A percentile compares a stretch with the other conserved stretches of the same genome.
phyloP scores from a whole-genome alignment of 2,888 invertebrate species.

The Onchidella celtica region DNA sequence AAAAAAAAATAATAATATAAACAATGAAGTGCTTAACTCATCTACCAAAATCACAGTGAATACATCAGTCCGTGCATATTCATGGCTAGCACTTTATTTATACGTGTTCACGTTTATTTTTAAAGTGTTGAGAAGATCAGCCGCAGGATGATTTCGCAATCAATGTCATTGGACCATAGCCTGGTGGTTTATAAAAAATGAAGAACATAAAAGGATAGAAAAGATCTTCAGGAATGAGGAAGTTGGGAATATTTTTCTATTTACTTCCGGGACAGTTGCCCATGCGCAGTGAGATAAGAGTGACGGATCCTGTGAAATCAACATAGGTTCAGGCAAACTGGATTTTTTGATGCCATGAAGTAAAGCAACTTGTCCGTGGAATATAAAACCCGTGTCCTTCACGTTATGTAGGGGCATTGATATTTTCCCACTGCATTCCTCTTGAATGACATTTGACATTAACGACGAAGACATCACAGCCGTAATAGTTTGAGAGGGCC shows the following conservation, averaged over 20 bases:
- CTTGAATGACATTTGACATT: background rate
- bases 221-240: constrained; percentile 36
- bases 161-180: too few species aligned
- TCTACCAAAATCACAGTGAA: too few species aligned
- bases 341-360: background rate
- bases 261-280: constrained; percentile 34
- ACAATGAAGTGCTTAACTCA: too few species aligned
- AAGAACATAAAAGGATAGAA: background rate
- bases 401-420: constrained; percentile 4
- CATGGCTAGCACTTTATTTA: too few species aligned
- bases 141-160: too few species aligned
- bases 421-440: background rate
- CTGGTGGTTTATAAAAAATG: background rate
- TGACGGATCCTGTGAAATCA: background rate
- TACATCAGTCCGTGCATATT: too few species aligned
- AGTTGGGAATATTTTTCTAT: background rate
- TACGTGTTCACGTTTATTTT: too few species aligned
- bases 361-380: background rate
- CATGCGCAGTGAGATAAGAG: constrained; percentile 41
- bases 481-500: background rate
- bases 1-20: too few species aligned
- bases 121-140: too few species aligned
- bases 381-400: background rate
- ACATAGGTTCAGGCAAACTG: background rate
- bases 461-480: background rate